A percentile compares a stretch with the other conserved stretches of the same genome.
Evolutionary conservation across 2,888 invertebrate genomes (phyloP).

Genomic region (Crossocerus cetratus): DNA sequence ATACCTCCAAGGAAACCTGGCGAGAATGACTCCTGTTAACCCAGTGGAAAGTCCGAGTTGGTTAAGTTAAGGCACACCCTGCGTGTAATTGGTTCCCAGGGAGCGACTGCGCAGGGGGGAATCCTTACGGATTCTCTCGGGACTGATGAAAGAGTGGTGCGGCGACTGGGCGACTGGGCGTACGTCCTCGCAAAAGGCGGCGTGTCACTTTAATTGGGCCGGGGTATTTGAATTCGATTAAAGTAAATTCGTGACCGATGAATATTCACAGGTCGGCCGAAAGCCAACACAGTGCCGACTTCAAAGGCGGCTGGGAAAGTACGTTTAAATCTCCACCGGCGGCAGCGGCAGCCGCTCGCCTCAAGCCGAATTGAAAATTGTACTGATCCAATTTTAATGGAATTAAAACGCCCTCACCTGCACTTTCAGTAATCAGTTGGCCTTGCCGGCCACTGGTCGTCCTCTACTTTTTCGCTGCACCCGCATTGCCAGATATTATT

Average conservation of each 20-base stretch:
- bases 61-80: background rate
- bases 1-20: background rate
- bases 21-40: background rate
- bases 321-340: background rate
- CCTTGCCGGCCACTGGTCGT: background rate
- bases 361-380: background rate
- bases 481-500: background rate
- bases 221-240: constrained; percentile 20
- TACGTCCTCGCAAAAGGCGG: constrained; percentile 10
- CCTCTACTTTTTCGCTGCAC: background rate
- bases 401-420: background rate
- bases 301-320: background rate
- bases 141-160: background rate
- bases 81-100: background rate
- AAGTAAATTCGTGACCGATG: constrained; percentile 7
- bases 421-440: background rate
- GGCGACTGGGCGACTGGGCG: too few relatives aligned
- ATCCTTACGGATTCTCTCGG: background rate
- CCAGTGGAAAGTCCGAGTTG: background rate
- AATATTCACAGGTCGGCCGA: background rate
- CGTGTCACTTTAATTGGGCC: constrained; percentile 13
- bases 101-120: background rate
- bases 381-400: background rate
- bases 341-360: background rate
- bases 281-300: background rate